Evolutionary conservation across 2,113 vertebrate genomes (phyloP).

Genomic region (Myrmecobius fasciatus): DNA sequence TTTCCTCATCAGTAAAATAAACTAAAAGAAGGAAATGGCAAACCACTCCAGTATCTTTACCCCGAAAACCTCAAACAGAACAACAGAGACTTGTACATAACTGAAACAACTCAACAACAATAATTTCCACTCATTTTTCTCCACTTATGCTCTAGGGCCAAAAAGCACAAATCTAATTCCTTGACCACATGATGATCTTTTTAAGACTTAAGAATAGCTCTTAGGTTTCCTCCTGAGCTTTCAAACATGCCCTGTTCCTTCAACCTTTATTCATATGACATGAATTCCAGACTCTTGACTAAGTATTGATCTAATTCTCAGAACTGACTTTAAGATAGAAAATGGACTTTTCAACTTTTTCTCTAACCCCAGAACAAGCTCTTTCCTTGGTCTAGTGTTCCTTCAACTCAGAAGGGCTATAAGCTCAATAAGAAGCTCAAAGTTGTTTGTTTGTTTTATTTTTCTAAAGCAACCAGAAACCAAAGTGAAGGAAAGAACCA

Average conservation of each 20-base stretch:
- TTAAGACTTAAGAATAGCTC: neutral
- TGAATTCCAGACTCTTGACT: neutral
- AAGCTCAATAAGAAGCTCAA: slow-evolving; percentile 47
- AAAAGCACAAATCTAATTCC: neutral
- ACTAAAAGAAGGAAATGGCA: neutral
- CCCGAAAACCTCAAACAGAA: neutral
- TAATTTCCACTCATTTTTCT: neutral
- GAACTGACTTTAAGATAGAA: slow-evolving; percentile 29
- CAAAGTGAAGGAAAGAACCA: slow-evolving; percentile 37
- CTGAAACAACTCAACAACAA: neutral
- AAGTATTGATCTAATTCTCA: neutral
- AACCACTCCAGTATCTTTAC: neutral
- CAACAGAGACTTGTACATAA: neutral
- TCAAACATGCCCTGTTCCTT: neutral
- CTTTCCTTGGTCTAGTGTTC: neutral
- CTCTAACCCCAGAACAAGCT: slow-evolving; percentile 8
- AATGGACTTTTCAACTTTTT: slow-evolving; percentile 27
- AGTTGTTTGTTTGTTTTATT: slow-evolving; percentile 19
- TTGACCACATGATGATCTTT: neutral
- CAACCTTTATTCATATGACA: neutral
- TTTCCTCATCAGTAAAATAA: neutral
- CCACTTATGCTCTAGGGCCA: neutral
- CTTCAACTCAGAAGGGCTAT: neutral
- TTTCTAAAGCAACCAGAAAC: slow-evolving; percentile 53
- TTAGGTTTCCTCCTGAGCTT: neutral